Percentiles rank a stretch among this genome's conserved stretches.
These are phyloP conservation scores for Phrynosoma platyrhinos DNA, from an alignment of 2,113 vertebrate genomes.

Conservation along the genomic window DNA sequence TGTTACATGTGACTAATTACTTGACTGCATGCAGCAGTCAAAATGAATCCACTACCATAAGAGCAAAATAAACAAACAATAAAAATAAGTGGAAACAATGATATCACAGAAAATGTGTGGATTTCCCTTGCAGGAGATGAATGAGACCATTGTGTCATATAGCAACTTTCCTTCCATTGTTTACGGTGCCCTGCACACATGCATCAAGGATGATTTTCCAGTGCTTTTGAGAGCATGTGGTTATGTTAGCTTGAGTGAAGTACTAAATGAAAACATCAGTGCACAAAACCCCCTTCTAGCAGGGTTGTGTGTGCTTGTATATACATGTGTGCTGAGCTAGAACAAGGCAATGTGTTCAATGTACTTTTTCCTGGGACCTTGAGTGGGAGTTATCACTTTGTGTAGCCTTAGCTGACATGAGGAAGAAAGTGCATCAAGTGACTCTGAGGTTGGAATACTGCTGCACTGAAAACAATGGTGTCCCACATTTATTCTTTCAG, in stretches of 20 bases:
- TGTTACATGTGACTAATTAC: background rate
- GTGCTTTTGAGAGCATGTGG: background rate
- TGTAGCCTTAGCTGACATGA: no score
- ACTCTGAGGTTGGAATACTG: no score
- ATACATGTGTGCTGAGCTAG: no score
- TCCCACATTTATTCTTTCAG: no score
- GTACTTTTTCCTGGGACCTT: no score
- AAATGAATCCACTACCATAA: background rate
- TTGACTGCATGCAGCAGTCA: background rate
- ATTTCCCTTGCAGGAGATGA: conserved; percentile 20
- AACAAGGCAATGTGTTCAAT: no score
- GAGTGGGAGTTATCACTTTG: no score
- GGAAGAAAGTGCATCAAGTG: no score
- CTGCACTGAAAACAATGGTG: no score
- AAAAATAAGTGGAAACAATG: conserved; percentile 25
- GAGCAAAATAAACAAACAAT: background rate
- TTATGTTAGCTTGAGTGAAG: background rate
- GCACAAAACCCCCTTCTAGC: background rate
- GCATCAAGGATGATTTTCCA: background rate
- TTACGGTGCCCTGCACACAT: background rate
- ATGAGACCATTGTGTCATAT: background rate
- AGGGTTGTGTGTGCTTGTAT: background rate
- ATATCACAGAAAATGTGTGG: conserved; percentile 20
- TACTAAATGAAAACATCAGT: background rate
- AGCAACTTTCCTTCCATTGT: background rate